Percentiles rank a stretch among this genome's conserved stretches.
Conservation (phyloP, 2,113 vertebrate genomes). For the Pteronura brasiliensis region DNA sequence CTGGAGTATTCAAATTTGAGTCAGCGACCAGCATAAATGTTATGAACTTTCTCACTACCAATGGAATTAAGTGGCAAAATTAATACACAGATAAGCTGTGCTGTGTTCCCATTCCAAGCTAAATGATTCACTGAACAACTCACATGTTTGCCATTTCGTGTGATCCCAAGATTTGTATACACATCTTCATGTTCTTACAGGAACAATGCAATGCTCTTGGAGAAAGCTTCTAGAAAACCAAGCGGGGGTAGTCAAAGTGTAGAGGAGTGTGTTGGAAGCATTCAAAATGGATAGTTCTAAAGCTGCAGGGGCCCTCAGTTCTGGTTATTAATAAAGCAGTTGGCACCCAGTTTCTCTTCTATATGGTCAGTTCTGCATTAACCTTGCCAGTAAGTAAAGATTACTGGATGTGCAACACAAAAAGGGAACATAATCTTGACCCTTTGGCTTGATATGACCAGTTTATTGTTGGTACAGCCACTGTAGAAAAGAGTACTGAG, state of each 20-base stretch:
- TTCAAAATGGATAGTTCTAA: background rate
- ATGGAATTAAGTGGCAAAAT: conserved; percentile 68
- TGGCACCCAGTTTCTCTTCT: background rate
- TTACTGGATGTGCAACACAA: background rate
- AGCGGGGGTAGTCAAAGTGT: conserved; percentile 46
- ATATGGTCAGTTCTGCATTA: background rate
- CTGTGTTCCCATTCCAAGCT: conserved; percentile 69
- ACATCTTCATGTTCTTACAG: background rate
- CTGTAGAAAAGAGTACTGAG: background rate
- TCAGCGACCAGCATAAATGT: conserved; percentile 73
- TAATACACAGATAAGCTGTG: conserved; percentile 73
- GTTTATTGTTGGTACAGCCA: background rate
- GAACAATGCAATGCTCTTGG: background rate
- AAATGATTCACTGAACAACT: conserved; percentile 63
- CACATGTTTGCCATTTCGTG: conserved; percentile 72
- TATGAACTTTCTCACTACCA: conserved; percentile 75
- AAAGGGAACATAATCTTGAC: background rate
- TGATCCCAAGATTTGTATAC: conserved; percentile 41
- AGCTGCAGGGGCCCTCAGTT: background rate
- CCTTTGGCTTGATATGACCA: background rate
- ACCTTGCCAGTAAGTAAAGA: background rate
- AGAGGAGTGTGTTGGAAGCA: conserved; percentile 44
- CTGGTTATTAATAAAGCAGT: background rate
- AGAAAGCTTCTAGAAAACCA: conserved; percentile 34
- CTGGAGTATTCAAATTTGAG: conserved; percentile 73